phyloP scores from a whole-genome alignment of 2,113 vertebrate species.

The Semnornis frantzii region DNA sequence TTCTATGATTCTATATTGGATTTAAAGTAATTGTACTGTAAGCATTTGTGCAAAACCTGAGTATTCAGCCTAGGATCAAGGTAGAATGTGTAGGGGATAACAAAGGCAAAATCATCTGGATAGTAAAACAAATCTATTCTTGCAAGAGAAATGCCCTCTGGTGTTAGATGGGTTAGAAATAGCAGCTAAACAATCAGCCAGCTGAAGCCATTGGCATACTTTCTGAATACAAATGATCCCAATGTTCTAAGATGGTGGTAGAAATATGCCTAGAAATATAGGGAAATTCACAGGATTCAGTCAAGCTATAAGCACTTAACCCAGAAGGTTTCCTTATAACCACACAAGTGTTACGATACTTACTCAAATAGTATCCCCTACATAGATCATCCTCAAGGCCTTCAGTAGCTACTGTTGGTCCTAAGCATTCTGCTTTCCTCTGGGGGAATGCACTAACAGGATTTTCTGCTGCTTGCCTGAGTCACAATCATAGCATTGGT shows the following conservation, averaged over 20 bases:
- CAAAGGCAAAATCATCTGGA: neutral
- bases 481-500: neutral
- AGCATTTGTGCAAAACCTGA: neutral
- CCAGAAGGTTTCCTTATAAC: neutral
- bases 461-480: neutral
- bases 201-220: neutral
- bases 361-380: neutral
- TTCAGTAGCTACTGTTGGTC: neutral
- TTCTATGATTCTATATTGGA: neutral
- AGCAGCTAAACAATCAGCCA: neutral
- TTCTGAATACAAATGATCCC: neutral
- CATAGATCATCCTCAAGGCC: neutral
- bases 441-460: neutral
- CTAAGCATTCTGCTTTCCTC: neutral
- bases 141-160: constrained; percentile 1
- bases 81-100: neutral
- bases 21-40: neutral
- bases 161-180: neutral
- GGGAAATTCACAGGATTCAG: neutral
- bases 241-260: neutral
- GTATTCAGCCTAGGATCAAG: neutral
- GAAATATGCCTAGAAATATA: neutral
- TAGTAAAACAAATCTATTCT: constrained; percentile 5
- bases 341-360: neutral
- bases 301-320: neutral